Evolutionary conservation across 1,140 invertebrate genomes (phyloP).

Genomic region (Bombus pyrosoma): DNA sequence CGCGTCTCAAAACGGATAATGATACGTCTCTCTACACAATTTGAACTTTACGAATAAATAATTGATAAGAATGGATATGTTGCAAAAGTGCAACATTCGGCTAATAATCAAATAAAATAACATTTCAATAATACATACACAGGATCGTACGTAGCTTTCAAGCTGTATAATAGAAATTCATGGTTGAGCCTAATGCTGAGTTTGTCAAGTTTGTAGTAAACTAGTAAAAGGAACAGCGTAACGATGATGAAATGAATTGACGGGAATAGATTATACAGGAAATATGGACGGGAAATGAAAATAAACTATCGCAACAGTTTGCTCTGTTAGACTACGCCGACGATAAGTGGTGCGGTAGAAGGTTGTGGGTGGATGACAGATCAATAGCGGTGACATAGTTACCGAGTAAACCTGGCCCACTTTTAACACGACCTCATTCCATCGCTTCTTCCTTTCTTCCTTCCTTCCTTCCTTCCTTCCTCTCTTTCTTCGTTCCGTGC

Average conservation of each 20-base stretch:
- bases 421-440: constrained; percentile 77
- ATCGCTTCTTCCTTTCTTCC: constrained; percentile 49
- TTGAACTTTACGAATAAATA: background rate
- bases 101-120: background rate
- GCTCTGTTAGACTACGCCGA: constrained; percentile 44
- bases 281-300: constrained; percentile 56
- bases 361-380: constrained; percentile 68
- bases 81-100: background rate
- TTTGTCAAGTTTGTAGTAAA: background rate
- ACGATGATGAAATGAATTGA: background rate
- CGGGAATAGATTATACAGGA: background rate
- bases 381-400: constrained; percentile 81
- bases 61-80: background rate
- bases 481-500: background rate
- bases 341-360: constrained; percentile 62
- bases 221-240: background rate
- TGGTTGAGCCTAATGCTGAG: background rate
- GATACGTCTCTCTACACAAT: background rate
- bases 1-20: no score
- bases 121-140: background rate
- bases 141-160: background rate
- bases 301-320: constrained; percentile 72
- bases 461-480: background rate
- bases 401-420: constrained; percentile 82
- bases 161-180: background rate